Evolutionary conservation across 2,113 vertebrate genomes (phyloP).

Genomic region (Larimichthys polyactis): DNA sequence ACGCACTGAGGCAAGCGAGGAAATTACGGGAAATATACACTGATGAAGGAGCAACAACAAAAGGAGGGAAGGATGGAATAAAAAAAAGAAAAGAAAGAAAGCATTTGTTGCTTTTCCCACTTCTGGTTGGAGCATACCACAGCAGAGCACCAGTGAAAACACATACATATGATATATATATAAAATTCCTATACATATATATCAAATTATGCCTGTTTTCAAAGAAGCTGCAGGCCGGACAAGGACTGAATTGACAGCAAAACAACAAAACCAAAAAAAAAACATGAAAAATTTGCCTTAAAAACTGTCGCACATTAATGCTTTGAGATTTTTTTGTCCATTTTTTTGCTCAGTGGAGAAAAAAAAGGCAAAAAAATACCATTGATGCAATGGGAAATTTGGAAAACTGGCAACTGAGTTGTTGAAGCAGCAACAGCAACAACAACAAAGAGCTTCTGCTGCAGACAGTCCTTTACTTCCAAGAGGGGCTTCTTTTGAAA

Average conservation of each 20-base stretch:
- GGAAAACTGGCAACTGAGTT: slow-evolving; percentile 57
- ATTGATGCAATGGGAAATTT: slow-evolving; percentile 55
- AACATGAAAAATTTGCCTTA: slow-evolving; percentile 53
- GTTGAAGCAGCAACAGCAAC: slow-evolving; percentile 35
- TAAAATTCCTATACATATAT: slow-evolving; percentile 88
- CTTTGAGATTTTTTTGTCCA: slow-evolving; percentile 51
- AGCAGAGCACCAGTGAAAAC: slow-evolving; percentile 86
- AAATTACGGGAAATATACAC: slow-evolving; percentile 69
- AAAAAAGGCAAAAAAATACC: slow-evolving; percentile 13
- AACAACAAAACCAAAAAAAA: slow-evolving; percentile 3
- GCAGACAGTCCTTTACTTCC: slow-evolving; percentile 65
- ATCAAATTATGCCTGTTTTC: slow-evolving; percentile 89
- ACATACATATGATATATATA: slow-evolving; percentile 90
- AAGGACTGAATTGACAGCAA: slow-evolving; percentile 75
- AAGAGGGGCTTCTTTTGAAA: slow-evolving; percentile 79
- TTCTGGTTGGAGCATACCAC: slow-evolving; percentile 80
- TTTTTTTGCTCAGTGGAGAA: slow-evolving; percentile 37
- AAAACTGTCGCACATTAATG: slow-evolving; percentile 76
- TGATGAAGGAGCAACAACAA: slow-evolving; percentile 63
- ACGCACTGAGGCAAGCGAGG: slow-evolving; percentile 40
- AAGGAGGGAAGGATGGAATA: slow-evolving; percentile 69
- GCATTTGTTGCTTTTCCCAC: slow-evolving; percentile 64
- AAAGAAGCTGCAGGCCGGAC: slow-evolving; percentile 81
- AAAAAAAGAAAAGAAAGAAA: slow-evolving; percentile 47
- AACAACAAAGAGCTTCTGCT: slow-evolving; percentile 60